A percentile compares a stretch with the other conserved stretches of the same genome.
These are phyloP conservation scores for Poecilobothrus nobilitatus DNA, from an alignment of 2,888 invertebrate genomes.

Conservation along the genomic window DNA sequence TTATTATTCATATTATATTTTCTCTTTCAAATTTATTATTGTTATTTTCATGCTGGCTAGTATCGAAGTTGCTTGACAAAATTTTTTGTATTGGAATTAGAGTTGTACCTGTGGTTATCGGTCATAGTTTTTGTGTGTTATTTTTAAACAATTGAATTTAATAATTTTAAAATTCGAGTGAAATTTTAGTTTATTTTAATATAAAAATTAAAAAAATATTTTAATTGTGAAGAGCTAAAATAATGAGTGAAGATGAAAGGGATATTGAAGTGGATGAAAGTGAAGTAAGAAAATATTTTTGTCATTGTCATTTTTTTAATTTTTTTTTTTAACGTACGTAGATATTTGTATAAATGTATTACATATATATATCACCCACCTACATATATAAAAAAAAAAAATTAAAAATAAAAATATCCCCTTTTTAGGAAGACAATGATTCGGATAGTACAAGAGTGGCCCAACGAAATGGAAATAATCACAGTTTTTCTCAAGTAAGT, in stretches of 20 bases:
- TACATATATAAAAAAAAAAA: neutral
- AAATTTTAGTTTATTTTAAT: neutral
- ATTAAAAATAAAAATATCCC: conserved; percentile 11
- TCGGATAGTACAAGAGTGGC: conserved; percentile 58
- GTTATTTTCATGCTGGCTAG: neutral
- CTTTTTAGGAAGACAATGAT: conserved; percentile 67
- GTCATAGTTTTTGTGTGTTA: neutral
- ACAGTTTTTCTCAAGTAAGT: conserved; percentile 69
- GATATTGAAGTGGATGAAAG: conserved; percentile 86
- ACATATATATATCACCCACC: conserved; percentile 8
- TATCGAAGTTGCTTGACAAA: neutral
- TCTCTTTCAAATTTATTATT: neutral
- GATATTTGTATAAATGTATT: conserved; percentile 12
- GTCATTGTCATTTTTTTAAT: conserved; percentile 22
- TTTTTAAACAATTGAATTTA: neutral
- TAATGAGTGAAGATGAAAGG: conserved; percentile 90
- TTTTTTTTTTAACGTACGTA: conserved; percentile 15
- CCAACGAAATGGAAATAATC: conserved; percentile 54
- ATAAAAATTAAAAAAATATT: neutral
- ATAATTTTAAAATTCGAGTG: neutral
- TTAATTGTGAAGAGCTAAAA: neutral
- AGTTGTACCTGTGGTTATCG: conserved; percentile 6
- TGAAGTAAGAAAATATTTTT: conserved; percentile 61
- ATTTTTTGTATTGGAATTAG: conserved; percentile 3
- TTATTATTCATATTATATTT: neutral